Evolutionary conservation across 2,888 invertebrate species (phyloP).

Genomic region (Leptopilina drosophilae): DNA sequence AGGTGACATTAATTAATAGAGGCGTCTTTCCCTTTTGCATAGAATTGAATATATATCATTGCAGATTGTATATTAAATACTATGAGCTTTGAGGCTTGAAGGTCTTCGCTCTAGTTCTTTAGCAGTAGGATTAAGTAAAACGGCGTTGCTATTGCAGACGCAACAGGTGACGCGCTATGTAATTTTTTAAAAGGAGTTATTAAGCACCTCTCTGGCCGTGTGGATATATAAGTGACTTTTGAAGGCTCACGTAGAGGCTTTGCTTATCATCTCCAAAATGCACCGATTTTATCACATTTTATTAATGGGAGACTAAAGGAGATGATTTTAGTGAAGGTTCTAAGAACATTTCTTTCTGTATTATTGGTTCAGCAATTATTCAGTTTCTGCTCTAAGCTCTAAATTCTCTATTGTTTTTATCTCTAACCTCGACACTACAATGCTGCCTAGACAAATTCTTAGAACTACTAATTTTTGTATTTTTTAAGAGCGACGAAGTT

Average conservation of each 20-base stretch:
- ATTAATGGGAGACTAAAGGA: too few relatives aligned
- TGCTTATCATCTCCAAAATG: not conserved
- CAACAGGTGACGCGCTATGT: constrained; percentile 67
- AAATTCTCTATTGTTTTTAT: too few relatives aligned
- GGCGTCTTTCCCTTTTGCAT: not conserved
- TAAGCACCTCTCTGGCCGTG: constrained; percentile 44
- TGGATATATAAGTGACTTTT: constrained; percentile 22
- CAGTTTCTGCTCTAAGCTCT: too few relatives aligned
- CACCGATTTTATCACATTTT: too few relatives aligned
- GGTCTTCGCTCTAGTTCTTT: constrained; percentile 58
- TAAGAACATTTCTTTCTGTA: too few relatives aligned
- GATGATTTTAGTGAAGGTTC: too few relatives aligned
- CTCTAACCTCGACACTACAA: too few relatives aligned
- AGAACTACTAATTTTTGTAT: too few relatives aligned
- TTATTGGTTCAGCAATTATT: too few relatives aligned
- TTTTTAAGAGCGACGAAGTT: too few relatives aligned
- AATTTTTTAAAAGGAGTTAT: constrained; percentile 63
- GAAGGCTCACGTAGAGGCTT: not conserved
- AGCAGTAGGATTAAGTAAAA: constrained; percentile 64
- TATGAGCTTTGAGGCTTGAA: constrained; percentile 56
- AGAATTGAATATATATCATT: not conserved
- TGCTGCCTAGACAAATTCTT: too few relatives aligned
- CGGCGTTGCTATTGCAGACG: constrained; percentile 62
- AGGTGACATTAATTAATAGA: not conserved
- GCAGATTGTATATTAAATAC: constrained; percentile 33